Evolutionary conservation across 2,888 invertebrate genomes (phyloP).

Genomic region (Molanna angustata): DNA sequence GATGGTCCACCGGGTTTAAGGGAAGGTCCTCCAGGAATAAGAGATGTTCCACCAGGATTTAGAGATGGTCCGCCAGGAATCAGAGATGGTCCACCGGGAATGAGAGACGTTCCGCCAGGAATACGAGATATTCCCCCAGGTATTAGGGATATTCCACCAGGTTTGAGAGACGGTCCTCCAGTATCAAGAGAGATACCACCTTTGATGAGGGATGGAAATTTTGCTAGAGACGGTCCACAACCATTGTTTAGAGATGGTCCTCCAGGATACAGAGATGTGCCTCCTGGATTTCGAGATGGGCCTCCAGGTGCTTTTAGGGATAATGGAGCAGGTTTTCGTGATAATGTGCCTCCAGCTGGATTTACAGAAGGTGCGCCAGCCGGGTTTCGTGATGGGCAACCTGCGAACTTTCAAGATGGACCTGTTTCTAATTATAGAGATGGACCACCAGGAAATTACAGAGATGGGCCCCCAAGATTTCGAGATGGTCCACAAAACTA

Average conservation of each 20-base stretch:
- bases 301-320: conserved; percentile 8
- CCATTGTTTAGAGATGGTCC: conserved; percentile 20
- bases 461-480: conserved; percentile 44
- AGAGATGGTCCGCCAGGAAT: conserved; percentile 14
- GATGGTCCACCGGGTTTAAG: conserved; percentile 40
- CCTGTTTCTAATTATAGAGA: conserved; percentile 35
- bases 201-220: conserved; percentile 45
- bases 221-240: conserved; percentile 40
- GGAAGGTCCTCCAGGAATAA: conserved; percentile 31
- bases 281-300: conserved; percentile 18
- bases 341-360: conserved; percentile 42
- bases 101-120: conserved; percentile 22
- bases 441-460: conserved; percentile 24
- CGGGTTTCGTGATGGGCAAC: conserved; percentile 32
- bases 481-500: conserved; percentile 18
- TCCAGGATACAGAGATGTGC: conserved; percentile 21
- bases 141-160: conserved; percentile 16
- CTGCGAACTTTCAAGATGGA: conserved; percentile 33
- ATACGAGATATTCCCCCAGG: conserved; percentile 16
- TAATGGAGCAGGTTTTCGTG: conserved; percentile 38
- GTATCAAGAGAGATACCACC: conserved; percentile 43
- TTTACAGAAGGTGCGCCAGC: conserved; percentile 11
- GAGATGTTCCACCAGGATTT: conserved; percentile 40
- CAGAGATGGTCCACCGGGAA: conserved; percentile 23
- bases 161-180: conserved; percentile 26